These are phyloP conservation scores for Tauraco erythrolophus DNA, from an alignment of 2,113 vertebrate species.

Conservation along the genomic window DNA sequence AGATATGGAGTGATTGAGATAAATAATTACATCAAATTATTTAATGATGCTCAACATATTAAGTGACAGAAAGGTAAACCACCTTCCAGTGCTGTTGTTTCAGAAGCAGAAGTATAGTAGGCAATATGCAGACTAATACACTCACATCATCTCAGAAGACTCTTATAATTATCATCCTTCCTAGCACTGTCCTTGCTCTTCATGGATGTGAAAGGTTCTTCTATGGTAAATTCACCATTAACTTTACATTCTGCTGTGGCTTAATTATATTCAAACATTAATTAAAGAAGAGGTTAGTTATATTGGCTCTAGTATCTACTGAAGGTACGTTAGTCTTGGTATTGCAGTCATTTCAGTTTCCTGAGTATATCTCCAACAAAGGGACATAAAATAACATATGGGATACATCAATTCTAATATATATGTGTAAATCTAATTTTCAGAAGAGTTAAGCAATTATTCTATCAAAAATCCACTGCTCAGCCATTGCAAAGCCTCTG, in stretches of 20 bases:
- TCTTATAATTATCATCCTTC: neutral
- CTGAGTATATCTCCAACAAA: neutral
- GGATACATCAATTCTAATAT: neutral
- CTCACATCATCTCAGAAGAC: neutral
- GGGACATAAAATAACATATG: neutral
- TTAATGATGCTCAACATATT: neutral
- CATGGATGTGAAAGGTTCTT: neutral
- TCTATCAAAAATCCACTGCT: neutral
- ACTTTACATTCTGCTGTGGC: neutral
- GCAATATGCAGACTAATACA: neutral
- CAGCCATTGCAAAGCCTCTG: neutral
- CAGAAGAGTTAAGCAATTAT: neutral
- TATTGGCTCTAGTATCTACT: neutral
- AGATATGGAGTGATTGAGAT: neutral
- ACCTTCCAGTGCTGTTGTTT: neutral
- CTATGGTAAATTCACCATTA: neutral
- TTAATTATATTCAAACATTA: conserved; percentile 16
- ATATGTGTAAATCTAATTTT: neutral
- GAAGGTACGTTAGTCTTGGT: neutral
- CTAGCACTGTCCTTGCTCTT: neutral
- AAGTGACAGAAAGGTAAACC: neutral
- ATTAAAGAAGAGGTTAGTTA: neutral
- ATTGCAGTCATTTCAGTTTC: neutral
- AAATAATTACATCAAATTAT: neutral
- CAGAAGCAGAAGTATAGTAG: neutral